Evolutionary conservation across 2,113 vertebrate genomes (phyloP).

Genomic region (Istiophorus platypterus): DNA sequence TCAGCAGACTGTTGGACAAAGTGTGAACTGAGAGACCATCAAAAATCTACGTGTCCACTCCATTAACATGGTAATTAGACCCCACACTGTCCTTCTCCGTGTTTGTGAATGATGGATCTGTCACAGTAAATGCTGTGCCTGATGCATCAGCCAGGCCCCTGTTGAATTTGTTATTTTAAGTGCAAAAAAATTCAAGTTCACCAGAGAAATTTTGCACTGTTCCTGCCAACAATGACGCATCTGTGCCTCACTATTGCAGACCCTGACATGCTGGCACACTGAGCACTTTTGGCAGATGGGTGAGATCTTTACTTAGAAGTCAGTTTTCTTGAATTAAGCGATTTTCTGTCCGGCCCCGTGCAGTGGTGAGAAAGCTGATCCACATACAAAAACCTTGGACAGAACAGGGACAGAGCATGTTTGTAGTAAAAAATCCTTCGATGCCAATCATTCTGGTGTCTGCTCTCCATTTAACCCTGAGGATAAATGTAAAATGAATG

Average conservation of each 20-base stretch:
- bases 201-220: slow-evolving; percentile 65
- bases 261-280: slow-evolving; percentile 52
- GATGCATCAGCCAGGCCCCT: slow-evolving; percentile 61
- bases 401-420: slow-evolving; percentile 16
- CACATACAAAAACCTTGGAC: slow-evolving; percentile 40
- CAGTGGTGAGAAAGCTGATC: slow-evolving; percentile 37
- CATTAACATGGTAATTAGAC: slow-evolving; percentile 42
- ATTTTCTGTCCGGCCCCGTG: slow-evolving; percentile 41
- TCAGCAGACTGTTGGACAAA: slow-evolving; percentile 28
- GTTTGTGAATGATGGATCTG: slow-evolving; percentile 66
- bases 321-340: slow-evolving; percentile 70
- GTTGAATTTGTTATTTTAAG: slow-evolving; percentile 76
- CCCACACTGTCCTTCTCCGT: not conserved
- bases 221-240: slow-evolving; percentile 76
- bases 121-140: slow-evolving; percentile 52
- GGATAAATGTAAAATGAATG: slow-evolving; percentile 24
- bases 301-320: slow-evolving; percentile 62
- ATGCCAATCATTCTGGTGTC: slow-evolving; percentile 35
- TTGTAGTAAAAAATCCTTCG: slow-evolving; percentile 16
- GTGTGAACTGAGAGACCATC: slow-evolving; percentile 27
- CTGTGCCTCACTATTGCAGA: slow-evolving; percentile 58
- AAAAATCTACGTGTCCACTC: slow-evolving; percentile 13
- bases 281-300: slow-evolving; percentile 59
- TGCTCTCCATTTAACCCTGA: slow-evolving; percentile 35
- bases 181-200: slow-evolving; percentile 70